A percentile compares a stretch with the other conserved stretches of the same genome.
These are phyloP conservation scores for Machimus rusticus DNA, from an alignment of 2,888 invertebrate species.

Conservation along the genomic window DNA sequence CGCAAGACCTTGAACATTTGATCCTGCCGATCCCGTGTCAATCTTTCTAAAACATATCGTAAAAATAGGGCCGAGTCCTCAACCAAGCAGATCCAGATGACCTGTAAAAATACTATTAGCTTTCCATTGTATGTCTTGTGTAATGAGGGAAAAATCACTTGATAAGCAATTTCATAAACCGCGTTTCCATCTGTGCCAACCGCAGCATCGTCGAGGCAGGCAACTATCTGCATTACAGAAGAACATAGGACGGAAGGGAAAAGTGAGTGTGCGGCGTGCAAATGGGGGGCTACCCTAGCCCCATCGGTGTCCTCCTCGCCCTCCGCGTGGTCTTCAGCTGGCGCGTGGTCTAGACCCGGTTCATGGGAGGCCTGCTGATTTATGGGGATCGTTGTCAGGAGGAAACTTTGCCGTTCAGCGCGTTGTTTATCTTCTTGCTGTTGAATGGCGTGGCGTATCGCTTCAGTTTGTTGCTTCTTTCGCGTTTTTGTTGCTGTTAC, in stretches of 20 bases:
- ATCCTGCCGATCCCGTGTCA: conserved; percentile 93
- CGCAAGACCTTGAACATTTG: conserved; percentile 92
- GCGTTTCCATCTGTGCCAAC: conserved; percentile 92
- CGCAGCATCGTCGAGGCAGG: conserved; percentile 93
- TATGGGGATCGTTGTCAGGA: conserved; percentile 94
- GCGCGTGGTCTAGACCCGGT: conserved; percentile 85
- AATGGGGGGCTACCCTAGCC: conserved; percentile 78
- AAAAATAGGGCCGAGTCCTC: conserved; percentile 97
- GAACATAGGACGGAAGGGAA: conserved; percentile 98
- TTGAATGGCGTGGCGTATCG: conserved; percentile 92
- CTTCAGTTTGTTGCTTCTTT: conserved; percentile 98
- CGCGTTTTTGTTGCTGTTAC: conserved; percentile 99
- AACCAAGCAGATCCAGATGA: conserved; percentile 97
- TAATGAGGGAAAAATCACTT: conserved; percentile 66
- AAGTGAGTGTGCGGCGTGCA: conserved; percentile 91
- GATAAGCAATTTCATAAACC: conserved; percentile 97
- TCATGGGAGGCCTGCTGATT: conserved; percentile 96
- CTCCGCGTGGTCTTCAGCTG: conserved; percentile 86
- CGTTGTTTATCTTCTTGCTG: conserved; percentile 95
- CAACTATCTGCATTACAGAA: conserved; percentile 93
- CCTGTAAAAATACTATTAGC: conserved; percentile 63
- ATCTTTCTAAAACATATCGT: conserved; percentile 91
- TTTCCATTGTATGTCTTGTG: neutral
- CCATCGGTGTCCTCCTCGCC: conserved; percentile 77
- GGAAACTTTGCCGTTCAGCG: conserved; percentile 93